phyloP scores from a whole-genome alignment of 2,888 invertebrate species.

The Calameuta filiformis region DNA sequence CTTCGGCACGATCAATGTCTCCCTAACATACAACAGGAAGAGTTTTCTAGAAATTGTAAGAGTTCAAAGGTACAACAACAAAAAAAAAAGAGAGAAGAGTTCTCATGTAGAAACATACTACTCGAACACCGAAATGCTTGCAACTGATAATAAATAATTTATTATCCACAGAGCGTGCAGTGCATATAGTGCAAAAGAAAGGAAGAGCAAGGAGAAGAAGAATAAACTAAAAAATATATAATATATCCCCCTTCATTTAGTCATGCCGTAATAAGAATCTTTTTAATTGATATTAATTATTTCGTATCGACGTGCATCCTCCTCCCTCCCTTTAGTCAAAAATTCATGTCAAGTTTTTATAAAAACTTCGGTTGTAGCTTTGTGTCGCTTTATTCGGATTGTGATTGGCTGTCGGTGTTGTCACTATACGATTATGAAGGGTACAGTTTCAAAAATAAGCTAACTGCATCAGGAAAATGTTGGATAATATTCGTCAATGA shows the following conservation, averaged over 20 bases:
- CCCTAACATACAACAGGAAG: constrained; percentile 65
- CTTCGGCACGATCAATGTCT: constrained; percentile 85
- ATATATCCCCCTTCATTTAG: not conserved
- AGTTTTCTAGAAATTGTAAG: not conserved
- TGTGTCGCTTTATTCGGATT: too few species aligned
- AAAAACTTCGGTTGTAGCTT: too few species aligned
- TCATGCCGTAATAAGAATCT: not conserved
- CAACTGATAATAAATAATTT: not conserved
- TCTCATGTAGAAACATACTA: not conserved
- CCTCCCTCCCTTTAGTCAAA: too few species aligned
- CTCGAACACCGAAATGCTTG: not conserved
- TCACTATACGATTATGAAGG: too few species aligned
- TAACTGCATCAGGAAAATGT: too few species aligned
- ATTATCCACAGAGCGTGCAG: not conserved
- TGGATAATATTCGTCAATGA: too few species aligned
- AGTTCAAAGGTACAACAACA: not conserved
- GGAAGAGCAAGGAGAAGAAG: not conserved
- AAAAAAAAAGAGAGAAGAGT: not conserved
- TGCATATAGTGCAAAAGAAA: not conserved
- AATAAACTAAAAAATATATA: not conserved
- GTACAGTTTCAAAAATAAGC: too few species aligned
- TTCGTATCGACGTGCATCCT: not conserved
- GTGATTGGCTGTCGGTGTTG: too few species aligned
- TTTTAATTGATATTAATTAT: not conserved
- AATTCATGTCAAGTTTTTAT: too few species aligned